Evolutionary conservation across 2,113 vertebrate genomes (phyloP).

Genomic region (Fulmarus glacialis): DNA sequence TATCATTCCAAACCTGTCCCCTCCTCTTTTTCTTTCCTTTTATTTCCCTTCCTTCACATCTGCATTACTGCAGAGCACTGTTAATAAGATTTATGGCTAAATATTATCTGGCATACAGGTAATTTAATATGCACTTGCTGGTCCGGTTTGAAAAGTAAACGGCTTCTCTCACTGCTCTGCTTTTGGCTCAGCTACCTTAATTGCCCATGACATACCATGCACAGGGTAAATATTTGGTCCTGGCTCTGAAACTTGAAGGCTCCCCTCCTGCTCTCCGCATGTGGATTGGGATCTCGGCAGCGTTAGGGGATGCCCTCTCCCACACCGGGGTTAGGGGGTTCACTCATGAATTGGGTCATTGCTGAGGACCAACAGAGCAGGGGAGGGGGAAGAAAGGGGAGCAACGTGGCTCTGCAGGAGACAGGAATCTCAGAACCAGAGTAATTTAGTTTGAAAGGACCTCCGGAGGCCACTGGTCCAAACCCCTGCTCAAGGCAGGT

Average conservation of each 20-base stretch:
- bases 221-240: conserved; percentile 16
- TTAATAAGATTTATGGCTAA: background rate
- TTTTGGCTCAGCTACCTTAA: background rate
- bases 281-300: fast-evolving
- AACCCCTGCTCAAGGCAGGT: background rate
- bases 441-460: background rate
- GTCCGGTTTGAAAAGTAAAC: conserved; percentile 6
- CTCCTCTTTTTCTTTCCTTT: background rate
- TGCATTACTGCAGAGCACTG: background rate
- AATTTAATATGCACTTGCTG: background rate
- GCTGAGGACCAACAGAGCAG: background rate
- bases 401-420: background rate
- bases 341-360: background rate
- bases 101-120: background rate
- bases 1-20: background rate
- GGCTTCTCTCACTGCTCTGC: background rate
- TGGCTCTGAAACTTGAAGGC: background rate
- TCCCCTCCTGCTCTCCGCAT: background rate
- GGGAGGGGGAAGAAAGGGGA: background rate
- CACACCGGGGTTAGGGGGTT: fast-evolving
- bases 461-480: background rate
- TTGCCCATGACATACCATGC: background rate
- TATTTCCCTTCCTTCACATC: background rate
- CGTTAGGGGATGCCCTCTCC: background rate
- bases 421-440: background rate